phyloP scores from a whole-genome alignment of 2,888 invertebrate species.

The Argyresthia goedartella region DNA sequence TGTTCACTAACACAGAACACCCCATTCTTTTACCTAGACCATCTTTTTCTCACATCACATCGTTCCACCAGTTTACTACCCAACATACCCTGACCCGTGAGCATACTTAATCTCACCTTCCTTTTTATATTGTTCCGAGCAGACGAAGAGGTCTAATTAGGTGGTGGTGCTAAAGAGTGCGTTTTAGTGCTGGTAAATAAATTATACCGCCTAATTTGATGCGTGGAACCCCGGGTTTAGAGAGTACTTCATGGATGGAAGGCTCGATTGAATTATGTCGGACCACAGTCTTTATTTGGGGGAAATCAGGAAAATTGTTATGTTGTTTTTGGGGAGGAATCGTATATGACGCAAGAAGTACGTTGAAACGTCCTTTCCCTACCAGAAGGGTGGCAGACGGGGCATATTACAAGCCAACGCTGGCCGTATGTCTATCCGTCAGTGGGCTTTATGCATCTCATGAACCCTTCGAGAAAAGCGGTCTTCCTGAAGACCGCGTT shows the following conservation, averaged over 20 bases:
- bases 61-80: constrained; percentile 60
- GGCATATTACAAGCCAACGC: no score
- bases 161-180: constrained; percentile 39
- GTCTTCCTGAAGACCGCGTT: no score
- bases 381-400: no score
- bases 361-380: no score
- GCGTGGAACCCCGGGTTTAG: constrained; percentile 39
- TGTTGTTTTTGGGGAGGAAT: no score
- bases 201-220: constrained; percentile 67
- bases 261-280: no score
- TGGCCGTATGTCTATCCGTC: no score
- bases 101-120: constrained; percentile 24
- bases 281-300: no score
- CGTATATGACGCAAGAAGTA: no score
- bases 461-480: no score
- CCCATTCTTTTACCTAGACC: neutral
- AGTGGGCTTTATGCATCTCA: no score
- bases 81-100: constrained; percentile 41
- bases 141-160: constrained; percentile 33
- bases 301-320: no score
- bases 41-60: constrained; percentile 40
- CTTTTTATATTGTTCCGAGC: neutral
- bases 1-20: neutral
- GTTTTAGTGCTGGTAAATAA: constrained; percentile 66
- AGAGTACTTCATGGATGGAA: constrained; percentile 25